phyloP scores from a whole-genome alignment of 2,888 invertebrate genomes.

The Epinotia bilunana region DNA sequence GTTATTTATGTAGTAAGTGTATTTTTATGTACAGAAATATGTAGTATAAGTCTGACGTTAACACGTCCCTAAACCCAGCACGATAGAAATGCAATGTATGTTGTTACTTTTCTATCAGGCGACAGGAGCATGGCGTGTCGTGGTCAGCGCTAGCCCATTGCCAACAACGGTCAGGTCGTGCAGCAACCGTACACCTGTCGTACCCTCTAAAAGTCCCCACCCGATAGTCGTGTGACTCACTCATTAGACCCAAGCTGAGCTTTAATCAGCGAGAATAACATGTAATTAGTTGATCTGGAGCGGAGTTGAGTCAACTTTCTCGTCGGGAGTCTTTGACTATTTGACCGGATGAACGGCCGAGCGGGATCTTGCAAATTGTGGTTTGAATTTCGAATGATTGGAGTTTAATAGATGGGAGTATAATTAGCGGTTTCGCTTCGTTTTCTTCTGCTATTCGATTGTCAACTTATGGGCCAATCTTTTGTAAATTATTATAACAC shows the following conservation, averaged over 20 bases:
- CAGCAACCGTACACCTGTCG: conserved; percentile 43
- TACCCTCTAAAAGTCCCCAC: conserved; percentile 47
- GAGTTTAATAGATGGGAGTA: not conserved
- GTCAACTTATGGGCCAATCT: too few relatives aligned
- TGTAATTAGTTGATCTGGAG: conserved; percentile 78
- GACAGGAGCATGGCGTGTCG: not conserved
- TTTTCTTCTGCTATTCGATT: not conserved
- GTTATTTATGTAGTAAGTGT: too few relatives aligned
- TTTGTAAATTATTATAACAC: too few relatives aligned
- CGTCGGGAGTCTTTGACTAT: conserved; percentile 69
- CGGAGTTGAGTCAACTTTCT: conserved; percentile 62
- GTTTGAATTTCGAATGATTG: conserved; percentile 42
- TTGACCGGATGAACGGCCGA: conserved; percentile 55
- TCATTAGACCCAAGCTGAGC: conserved; percentile 84
- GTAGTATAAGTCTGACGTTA: too few relatives aligned
- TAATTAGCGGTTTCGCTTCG: not conserved
- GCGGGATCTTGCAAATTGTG: conserved; percentile 38
- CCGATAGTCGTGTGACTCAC: conserved; percentile 73
- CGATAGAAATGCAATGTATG: too few relatives aligned
- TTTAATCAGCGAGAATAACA: conserved; percentile 82
- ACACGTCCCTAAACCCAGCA: too few relatives aligned
- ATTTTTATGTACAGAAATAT: too few relatives aligned
- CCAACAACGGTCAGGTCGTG: not conserved
- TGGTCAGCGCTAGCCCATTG: not conserved
- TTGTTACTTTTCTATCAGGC: too few relatives aligned